Evolutionary conservation across 2,888 invertebrate genomes (phyloP).

Genomic region (Acleris sparsana): DNA sequence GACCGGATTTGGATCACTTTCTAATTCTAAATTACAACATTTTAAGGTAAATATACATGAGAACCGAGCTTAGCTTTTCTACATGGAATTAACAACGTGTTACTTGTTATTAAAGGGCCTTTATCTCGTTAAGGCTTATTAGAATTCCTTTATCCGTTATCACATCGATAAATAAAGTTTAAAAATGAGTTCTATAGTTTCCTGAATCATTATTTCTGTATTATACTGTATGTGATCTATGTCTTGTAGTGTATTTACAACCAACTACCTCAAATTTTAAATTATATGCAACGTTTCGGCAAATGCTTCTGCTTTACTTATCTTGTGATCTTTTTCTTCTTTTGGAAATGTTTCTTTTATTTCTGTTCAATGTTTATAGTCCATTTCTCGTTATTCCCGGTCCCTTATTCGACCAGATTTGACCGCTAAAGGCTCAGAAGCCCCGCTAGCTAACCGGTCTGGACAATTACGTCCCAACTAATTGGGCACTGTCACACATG

Average conservation of each 20-base stretch:
- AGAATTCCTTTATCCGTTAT: too few relatives aligned
- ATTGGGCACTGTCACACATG: slow-evolving; percentile 3
- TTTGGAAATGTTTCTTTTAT: not conserved
- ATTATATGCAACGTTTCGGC: too few relatives aligned
- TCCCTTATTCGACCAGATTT: not conserved
- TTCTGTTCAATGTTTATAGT: not conserved
- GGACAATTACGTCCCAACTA: slow-evolving; percentile 8
- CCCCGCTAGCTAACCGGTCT: slow-evolving; percentile 9
- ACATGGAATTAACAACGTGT: too few relatives aligned
- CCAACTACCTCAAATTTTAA: too few relatives aligned
- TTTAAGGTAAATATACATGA: not conserved
- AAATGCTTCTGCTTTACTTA: too few relatives aligned
- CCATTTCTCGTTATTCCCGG: not conserved
- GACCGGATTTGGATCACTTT: slow-evolving; percentile 20
- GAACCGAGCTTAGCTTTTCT: not conserved
- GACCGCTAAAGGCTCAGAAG: not conserved
- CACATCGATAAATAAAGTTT: too few relatives aligned
- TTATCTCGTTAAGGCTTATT: too few relatives aligned
- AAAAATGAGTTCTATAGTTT: too few relatives aligned
- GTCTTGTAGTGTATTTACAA: too few relatives aligned
- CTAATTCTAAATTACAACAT: slow-evolving; percentile 30
- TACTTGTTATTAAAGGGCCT: not conserved
- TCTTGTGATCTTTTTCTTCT: too few relatives aligned
- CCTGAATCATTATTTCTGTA: too few relatives aligned
- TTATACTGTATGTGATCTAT: too few relatives aligned